phyloP scores from a whole-genome alignment of 1,140 invertebrate species.

The Batillaria attramentaria region DNA sequence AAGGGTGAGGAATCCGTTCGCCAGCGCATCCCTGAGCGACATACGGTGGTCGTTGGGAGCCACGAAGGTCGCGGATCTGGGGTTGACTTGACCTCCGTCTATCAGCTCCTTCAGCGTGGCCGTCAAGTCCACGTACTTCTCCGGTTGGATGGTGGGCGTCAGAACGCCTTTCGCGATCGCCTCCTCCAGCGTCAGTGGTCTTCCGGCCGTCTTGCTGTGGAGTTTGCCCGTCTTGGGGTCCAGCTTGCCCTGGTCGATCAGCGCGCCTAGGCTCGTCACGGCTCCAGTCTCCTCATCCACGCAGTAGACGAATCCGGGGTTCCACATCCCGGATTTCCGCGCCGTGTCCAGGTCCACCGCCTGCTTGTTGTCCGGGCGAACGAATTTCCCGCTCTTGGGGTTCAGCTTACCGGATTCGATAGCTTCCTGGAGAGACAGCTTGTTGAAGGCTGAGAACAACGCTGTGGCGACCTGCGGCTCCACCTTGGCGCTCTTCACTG shows the following conservation, averaged over 20 bases:
- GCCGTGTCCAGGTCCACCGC: conserved; percentile 75
- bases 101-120: conserved; percentile 62
- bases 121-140: conserved; percentile 57
- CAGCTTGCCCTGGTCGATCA: conserved; percentile 73
- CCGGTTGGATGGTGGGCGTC: conserved; percentile 52
- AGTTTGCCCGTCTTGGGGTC: conserved; percentile 82
- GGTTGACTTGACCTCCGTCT: conserved; percentile 61
- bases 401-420: conserved; percentile 80
- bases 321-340: conserved; percentile 49
- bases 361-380: conserved; percentile 50
- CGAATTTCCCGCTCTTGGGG: conserved; percentile 53
- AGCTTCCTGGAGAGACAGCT: conserved; percentile 77
- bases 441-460: conserved; percentile 79
- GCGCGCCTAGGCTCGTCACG: conserved; percentile 54
- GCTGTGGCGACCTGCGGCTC: conserved; percentile 73
- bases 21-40: conserved; percentile 65
- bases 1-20: conserved; percentile 69
- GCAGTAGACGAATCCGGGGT: conserved; percentile 60
- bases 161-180: conserved; percentile 85
- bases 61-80: conserved; percentile 62
- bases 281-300: conserved; percentile 60
- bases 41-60: conserved; percentile 62
- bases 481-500: conserved; percentile 57
- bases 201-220: conserved; percentile 80
- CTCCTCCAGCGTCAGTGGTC: conserved; percentile 82